Base-by-base conservation (phyloP, 2,888 invertebrate genomes). In the Brenthis ino region DNA sequence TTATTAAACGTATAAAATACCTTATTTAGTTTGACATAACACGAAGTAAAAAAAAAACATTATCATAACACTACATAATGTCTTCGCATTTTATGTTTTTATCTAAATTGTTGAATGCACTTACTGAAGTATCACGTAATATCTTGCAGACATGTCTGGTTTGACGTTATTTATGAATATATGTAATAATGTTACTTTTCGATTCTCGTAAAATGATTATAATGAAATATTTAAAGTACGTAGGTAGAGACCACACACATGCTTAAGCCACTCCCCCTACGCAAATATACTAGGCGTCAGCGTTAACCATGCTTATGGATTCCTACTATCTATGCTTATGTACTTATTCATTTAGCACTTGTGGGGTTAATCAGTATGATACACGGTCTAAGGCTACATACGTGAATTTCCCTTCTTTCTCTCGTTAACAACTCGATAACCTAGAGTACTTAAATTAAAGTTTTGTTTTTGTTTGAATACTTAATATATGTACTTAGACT, bases 31-130 rank as follows among this genome's bases (percentile, higher is more conserved):
- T 74, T 75, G 77, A 81, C 78, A 77, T 75, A 77, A 78, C 77
- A 78, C 80, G 85, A 82, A 37, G 11, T 50, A 50, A 63, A 51
- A 61, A 51, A 28, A 0, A 85, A 84, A 82, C 82, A 83, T 81
- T 83, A 81, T 80, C 78, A 76, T 78, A 77, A 80, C 81, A 80
- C 81, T 77, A 77, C 77, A 80, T 78, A 77, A 83, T 81, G 80
- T 80, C 82, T 84, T 85, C 81, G 79, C 85, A 81, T 80, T 82
- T 81, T 77, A 77, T 69, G 71, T 77, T 82, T 85, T 88, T 89
- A 89, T 88, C 86, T 90, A 86, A 89, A 90, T 89, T 82, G 88
- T 85, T 82, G 79, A 85, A 86, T 82, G 86, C 91, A 88, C 88
- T 88, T 84, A 85, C 5, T 4, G 80, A 77, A 74, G 73, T 78